Evolutionary conservation across 2,113 vertebrate species (phyloP).

Genomic region (Lasiurus borealis): DNA sequence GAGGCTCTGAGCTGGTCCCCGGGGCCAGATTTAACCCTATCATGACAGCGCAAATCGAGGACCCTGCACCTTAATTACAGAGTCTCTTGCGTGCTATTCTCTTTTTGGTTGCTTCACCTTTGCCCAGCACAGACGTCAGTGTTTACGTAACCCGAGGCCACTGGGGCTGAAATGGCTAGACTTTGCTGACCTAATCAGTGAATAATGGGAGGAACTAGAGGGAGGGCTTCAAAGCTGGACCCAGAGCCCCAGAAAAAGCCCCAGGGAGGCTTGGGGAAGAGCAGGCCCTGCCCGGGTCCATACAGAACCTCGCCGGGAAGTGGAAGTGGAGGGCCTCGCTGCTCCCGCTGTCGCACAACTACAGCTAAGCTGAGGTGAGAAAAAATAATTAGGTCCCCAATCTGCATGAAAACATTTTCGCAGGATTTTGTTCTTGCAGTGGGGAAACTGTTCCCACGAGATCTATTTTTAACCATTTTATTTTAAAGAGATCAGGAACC

Average conservation of each 20-base stretch:
- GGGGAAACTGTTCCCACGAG: conserved; percentile 77
- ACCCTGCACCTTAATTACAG: neutral
- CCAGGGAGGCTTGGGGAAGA: neutral
- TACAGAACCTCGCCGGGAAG: neutral
- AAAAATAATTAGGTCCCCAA: conserved; percentile 84
- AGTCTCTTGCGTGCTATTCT: neutral
- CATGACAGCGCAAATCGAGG: conserved; percentile 15
- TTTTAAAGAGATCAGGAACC: conserved; percentile 82
- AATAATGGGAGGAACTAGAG: conserved; percentile 6
- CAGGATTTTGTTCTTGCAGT: conserved; percentile 80
- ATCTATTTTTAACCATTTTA: conserved; percentile 85
- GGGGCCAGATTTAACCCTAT: neutral
- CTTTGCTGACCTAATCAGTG: neutral
- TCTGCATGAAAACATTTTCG: conserved; percentile 81
- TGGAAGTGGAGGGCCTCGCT: neutral
- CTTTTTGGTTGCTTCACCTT: neutral
- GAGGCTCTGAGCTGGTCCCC: neutral
- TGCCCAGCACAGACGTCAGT: neutral
- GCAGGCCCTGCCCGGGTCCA: neutral
- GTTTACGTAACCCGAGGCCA: neutral
- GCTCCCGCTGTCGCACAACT: conserved; percentile 60
- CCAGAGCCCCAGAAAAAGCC: neutral
- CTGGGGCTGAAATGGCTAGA: neutral
- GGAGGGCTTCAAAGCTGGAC: neutral
- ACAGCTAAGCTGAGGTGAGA: conserved; percentile 59